These are phyloP conservation scores for Columbina picui DNA, from an alignment of 2,113 vertebrate species.

Conservation along the genomic window DNA sequence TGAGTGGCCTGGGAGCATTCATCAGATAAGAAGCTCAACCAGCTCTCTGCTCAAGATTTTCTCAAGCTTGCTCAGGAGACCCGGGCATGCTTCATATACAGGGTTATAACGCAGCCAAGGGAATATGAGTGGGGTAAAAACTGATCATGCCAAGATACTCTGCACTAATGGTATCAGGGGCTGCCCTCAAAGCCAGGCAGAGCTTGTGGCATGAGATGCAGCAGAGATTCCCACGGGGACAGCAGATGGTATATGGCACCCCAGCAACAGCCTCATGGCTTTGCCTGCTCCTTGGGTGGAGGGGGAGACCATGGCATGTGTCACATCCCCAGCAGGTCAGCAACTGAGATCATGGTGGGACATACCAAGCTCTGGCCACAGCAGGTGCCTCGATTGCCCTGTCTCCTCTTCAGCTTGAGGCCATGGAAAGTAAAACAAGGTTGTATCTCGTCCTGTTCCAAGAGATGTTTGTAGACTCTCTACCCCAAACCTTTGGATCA, in stretches of 20 bases:
- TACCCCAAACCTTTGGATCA: not conserved
- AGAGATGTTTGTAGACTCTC: not conserved
- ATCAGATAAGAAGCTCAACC: conserved; percentile 45
- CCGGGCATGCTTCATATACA: not conserved
- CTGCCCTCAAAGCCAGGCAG: not conserved
- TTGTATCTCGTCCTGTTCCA: not conserved
- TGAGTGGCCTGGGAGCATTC: conserved; percentile 13
- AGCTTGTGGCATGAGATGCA: not conserved
- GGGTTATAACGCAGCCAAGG: not conserved
- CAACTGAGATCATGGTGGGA: not conserved
- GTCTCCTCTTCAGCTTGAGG: not conserved
- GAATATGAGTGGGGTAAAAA: not conserved
- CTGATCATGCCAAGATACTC: not conserved
- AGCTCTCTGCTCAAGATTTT: not conserved
- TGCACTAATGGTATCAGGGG: not conserved
- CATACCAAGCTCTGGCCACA: not conserved
- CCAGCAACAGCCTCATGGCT: not conserved
- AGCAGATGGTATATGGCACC: not conserved
- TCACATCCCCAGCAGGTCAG: not conserved
- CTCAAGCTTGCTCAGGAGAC: conserved; percentile 14
- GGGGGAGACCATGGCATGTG: not conserved
- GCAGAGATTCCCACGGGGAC: not conserved
- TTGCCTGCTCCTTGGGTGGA: not conserved
- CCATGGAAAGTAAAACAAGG: not conserved
- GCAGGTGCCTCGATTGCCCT: accelerated